phyloP scores from a whole-genome alignment of 2,113 vertebrate genomes.

The Fulmarus glacialis region DNA sequence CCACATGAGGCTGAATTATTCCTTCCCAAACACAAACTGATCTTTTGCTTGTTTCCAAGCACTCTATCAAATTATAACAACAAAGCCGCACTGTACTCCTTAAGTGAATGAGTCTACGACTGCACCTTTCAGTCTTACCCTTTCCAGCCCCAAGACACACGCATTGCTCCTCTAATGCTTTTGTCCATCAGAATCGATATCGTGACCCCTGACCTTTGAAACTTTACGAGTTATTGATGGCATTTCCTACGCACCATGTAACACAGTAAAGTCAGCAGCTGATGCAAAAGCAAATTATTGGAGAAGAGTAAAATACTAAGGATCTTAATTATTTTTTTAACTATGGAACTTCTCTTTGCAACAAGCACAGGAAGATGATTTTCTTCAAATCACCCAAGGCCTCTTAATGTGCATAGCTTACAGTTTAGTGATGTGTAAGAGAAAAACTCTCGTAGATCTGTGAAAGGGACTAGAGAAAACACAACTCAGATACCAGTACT shows the following conservation, averaged over 20 bases:
- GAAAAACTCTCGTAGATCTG: background rate
- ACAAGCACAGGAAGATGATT: background rate
- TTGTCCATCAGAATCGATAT: background rate
- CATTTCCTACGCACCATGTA: background rate
- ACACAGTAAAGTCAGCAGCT: background rate
- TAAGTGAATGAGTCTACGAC: background rate
- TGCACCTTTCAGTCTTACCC: background rate
- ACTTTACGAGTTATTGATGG: background rate
- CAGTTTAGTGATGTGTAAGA: background rate
- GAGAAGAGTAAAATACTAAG: background rate
- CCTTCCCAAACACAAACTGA: conserved; percentile 41
- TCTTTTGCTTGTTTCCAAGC: conserved; percentile 51
- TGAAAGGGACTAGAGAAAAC: background rate
- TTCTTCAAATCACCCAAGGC: background rate
- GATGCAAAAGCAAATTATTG: background rate
- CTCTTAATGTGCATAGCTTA: background rate
- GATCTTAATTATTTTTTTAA: background rate
- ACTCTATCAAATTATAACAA: conserved; percentile 21
- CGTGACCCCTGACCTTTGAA: background rate
- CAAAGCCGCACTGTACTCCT: background rate
- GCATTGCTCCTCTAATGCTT: background rate
- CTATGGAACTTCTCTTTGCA: background rate
- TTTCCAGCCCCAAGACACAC: background rate
- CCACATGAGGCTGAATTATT: conserved; percentile 41
- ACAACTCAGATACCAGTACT: background rate